Conservation (phyloP, 2,888 invertebrate species). For the Acanthacorydalis orientalis region DNA sequence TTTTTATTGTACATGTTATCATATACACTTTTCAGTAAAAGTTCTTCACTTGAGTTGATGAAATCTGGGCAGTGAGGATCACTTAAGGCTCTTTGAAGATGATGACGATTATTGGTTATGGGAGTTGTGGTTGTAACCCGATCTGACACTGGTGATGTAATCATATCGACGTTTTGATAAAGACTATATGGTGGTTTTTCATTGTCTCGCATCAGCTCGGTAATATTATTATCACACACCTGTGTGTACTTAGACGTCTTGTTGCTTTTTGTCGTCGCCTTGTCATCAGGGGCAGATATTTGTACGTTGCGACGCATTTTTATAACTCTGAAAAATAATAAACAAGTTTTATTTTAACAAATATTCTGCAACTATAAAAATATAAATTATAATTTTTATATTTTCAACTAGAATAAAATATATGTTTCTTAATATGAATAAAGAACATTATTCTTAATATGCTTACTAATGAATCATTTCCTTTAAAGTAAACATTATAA, state of each 20-base stretch:
- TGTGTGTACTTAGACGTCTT: constrained; percentile 3
- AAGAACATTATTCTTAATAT: no score
- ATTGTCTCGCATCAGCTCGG: constrained; percentile 1
- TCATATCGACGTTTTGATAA: constrained; percentile 4
- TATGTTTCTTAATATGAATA: no score
- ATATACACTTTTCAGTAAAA: constrained; percentile 2
- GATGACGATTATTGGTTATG: not conserved
- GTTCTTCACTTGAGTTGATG: constrained; percentile 5
- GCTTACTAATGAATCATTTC: no score
- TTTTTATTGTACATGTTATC: constrained; percentile 1
- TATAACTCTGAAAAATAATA: no score
- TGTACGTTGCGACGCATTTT: no score
- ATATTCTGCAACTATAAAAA: no score
- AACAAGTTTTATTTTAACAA: no score
- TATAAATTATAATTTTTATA: no score
- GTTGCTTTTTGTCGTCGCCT: not conserved
- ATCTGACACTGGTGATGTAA: not conserved
- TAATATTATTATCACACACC: not conserved
- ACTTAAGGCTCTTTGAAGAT: constrained; percentile 5
- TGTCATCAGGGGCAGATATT: not conserved
- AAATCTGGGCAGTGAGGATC: constrained; percentile 5
- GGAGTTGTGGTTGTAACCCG: not conserved
- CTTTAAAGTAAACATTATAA: no score
- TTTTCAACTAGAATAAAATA: no score
- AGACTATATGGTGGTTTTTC: constrained; percentile 1